Percentiles rank a stretch among this genome's conserved stretches.
Evolutionary conservation across 2,888 invertebrate genomes (phyloP).

Genomic region (Parascotia fuliginaria): DNA sequence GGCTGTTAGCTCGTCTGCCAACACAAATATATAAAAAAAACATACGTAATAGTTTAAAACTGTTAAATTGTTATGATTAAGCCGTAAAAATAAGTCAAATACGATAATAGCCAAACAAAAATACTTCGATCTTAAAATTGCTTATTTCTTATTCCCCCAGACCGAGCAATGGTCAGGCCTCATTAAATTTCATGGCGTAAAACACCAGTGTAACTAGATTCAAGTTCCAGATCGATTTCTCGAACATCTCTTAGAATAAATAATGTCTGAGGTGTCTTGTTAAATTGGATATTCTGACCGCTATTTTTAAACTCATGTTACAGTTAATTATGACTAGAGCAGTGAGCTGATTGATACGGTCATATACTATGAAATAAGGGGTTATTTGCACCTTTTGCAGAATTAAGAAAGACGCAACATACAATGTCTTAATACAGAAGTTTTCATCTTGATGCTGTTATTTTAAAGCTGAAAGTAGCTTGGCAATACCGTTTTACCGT

Average conservation of each 20-base stretch:
- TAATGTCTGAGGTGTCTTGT: constrained; percentile 26
- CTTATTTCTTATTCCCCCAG: constrained; percentile 42
- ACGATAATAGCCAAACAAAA: not conserved
- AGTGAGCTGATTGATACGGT: constrained; percentile 8
- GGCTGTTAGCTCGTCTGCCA: too few species aligned
- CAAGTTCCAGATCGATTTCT: constrained; percentile 6
- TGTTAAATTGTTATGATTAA: too few species aligned
- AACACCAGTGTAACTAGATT: constrained; percentile 44
- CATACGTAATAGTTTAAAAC: too few species aligned
- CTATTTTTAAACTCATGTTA: constrained; percentile 53
- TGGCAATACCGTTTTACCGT: too few species aligned
- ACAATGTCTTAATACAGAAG: too few species aligned
- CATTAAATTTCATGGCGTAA: constrained; percentile 55
- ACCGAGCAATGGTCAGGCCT: constrained; percentile 54
- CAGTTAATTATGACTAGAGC: constrained; percentile 44
- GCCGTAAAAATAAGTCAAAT: not conserved
- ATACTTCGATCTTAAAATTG: constrained; percentile 51
- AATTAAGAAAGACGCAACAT: too few species aligned
- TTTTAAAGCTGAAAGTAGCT: too few species aligned
- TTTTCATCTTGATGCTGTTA: too few species aligned
- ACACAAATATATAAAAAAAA: too few species aligned
- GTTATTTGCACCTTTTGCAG: too few species aligned
- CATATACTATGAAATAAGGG: not conserved
- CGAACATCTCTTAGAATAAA: not conserved
- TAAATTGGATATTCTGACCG: constrained; percentile 31